Percentiles rank a stretch among this genome's conserved stretches.
Evolutionary conservation across 2,113 vertebrate genomes (phyloP).

Genomic region (Clarias magur): DNA sequence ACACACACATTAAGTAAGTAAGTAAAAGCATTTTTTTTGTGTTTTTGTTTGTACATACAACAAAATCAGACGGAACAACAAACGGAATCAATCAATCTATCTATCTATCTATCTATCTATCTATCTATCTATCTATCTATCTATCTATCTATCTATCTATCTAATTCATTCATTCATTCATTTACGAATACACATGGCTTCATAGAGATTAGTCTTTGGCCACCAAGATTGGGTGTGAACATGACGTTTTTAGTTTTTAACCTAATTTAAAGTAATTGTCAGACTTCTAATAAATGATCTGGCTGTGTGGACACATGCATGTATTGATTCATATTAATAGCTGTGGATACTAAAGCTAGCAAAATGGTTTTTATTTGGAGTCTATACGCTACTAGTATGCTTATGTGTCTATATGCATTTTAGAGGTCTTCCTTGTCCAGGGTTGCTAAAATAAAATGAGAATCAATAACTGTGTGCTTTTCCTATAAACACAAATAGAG

Average conservation of each 20-base stretch:
- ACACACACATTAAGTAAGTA: too few relatives aligned
- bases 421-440: background rate
- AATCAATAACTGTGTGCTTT: background rate
- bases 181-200: too few relatives aligned
- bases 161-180: too few relatives aligned
- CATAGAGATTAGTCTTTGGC: background rate
- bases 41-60: too few relatives aligned
- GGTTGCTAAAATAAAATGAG: background rate
- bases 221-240: background rate
- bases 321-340: background rate
- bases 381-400: too few relatives aligned
- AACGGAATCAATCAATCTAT: too few relatives aligned
- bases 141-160: too few relatives aligned
- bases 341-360: background rate
- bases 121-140: too few relatives aligned
- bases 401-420: background rate
- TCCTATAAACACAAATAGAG: constrained; percentile 53
- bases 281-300: background rate
- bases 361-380: background rate
- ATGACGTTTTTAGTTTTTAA: background rate
- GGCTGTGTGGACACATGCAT: background rate
- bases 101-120: too few relatives aligned
- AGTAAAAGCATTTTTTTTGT: too few relatives aligned
- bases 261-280: background rate
- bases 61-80: too few relatives aligned